phyloP scores from a whole-genome alignment of 1,140 invertebrate species.

The Pectinophora gossypiella region DNA sequence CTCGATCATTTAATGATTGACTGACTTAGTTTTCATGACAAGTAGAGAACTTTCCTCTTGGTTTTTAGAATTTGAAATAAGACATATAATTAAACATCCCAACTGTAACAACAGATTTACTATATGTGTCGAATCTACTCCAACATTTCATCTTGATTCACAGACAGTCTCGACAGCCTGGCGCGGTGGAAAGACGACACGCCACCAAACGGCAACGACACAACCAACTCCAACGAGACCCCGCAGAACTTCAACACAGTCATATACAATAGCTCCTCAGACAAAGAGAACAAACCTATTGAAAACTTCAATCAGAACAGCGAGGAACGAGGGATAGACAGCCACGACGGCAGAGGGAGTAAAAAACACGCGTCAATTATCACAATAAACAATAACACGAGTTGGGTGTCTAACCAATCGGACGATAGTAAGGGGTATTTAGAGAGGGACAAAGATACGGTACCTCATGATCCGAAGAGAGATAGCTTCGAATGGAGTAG shows the following conservation, averaged over 20 bases:
- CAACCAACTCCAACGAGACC: conserved; percentile 70
- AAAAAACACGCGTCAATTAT: conserved; percentile 69
- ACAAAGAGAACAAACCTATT: conserved; percentile 57
- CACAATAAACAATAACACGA: conserved; percentile 70
- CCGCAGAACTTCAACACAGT: conserved; percentile 69
- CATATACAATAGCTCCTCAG: conserved; percentile 52
- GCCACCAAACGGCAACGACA: conserved; percentile 66
- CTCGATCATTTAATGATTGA: no score
- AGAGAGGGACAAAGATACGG: conserved; percentile 63
- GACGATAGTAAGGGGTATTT: conserved; percentile 68
- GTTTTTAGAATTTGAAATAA: no score
- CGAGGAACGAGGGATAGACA: conserved; percentile 40
- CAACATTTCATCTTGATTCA: conserved; percentile 13
- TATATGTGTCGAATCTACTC: background rate
- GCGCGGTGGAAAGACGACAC: conserved; percentile 74
- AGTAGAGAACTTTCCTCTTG: no score
- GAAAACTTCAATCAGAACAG: conserved; percentile 44
- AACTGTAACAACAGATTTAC: no score
- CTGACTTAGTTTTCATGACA: no score
- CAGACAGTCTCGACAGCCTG: conserved; percentile 72
- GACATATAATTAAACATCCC: no score
- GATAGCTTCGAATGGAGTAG: conserved; percentile 74
- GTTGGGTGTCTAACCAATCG: conserved; percentile 69
- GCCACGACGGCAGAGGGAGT: conserved; percentile 37
- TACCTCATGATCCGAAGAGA: conserved; percentile 62